Conservation (phyloP, 2,797 vertebrate genomes). For the Syngnathus acus region DNA sequence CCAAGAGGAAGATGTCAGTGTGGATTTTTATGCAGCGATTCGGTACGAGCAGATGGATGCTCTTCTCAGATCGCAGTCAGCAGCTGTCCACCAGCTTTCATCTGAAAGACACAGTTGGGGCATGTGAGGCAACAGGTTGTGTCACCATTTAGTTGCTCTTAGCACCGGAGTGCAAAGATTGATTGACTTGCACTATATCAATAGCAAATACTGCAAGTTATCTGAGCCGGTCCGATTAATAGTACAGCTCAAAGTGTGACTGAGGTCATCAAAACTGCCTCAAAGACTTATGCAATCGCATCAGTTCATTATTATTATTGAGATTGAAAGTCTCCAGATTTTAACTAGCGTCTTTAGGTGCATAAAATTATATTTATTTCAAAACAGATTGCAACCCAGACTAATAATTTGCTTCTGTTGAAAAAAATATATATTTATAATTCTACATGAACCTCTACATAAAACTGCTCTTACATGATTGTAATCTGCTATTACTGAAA, state of each 20-base stretch:
- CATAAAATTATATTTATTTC: background rate
- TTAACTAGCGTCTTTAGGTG: background rate
- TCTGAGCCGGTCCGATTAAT: background rate
- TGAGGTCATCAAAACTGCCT: background rate
- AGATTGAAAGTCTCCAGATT: background rate
- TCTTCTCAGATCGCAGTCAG: slow-evolving; percentile 53
- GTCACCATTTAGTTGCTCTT: background rate
- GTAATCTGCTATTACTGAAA: background rate
- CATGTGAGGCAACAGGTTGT: background rate
- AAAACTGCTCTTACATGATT: background rate
- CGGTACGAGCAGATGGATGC: slow-evolving; percentile 63
- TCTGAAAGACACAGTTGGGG: slow-evolving; percentile 33
- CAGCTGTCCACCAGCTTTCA: slow-evolving; percentile 59
- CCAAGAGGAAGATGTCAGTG: background rate
- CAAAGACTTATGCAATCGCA: slow-evolving; percentile 1
- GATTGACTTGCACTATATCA: slow-evolving; percentile 9
- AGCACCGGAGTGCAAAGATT: background rate
- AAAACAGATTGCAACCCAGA: background rate
- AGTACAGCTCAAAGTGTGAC: background rate
- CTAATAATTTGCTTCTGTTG: background rate
- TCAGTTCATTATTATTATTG: background rate
- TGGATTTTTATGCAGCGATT: slow-evolving; percentile 25
- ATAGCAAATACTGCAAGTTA: background rate
- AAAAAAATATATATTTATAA: background rate
- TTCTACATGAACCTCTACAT: background rate